Evolutionary conservation across 2,888 invertebrate species (phyloP).

Genomic region (Ischnus inquisitorius): DNA sequence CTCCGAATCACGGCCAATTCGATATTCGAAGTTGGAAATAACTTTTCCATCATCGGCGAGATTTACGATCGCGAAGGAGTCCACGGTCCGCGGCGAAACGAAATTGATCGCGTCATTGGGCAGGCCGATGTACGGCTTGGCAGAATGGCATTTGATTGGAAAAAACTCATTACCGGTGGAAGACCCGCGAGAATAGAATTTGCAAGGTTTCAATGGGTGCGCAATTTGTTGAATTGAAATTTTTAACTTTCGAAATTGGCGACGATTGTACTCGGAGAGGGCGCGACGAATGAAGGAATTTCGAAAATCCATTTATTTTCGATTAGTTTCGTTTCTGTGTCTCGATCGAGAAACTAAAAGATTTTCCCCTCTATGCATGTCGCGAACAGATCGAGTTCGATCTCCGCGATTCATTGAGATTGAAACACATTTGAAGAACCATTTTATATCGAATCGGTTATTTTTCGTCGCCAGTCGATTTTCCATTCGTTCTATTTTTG

Average conservation of each 20-base stretch:
- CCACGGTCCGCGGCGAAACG: constrained; percentile 5
- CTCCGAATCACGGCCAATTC: constrained; percentile 45
- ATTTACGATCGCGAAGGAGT: background rate
- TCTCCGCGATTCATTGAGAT: too few relatives aligned
- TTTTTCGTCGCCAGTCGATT: too few relatives aligned
- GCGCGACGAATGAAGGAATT: constrained; percentile 5
- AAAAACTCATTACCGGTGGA: constrained; percentile 46
- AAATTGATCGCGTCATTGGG: constrained; percentile 46
- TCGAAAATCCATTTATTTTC: constrained; percentile 2
- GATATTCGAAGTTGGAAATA: constrained; percentile 49
- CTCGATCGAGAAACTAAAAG: background rate
- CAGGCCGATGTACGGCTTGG: constrained; percentile 9
- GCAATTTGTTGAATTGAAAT: background rate
- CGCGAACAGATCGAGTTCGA: too few relatives aligned
- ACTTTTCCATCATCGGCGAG: constrained; percentile 54
- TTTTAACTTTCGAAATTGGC: background rate
- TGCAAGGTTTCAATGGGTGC: background rate
- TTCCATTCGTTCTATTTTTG: too few relatives aligned
- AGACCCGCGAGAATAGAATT: background rate
- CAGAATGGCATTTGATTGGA: constrained; percentile 46
- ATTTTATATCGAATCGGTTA: too few relatives aligned
- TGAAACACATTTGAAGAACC: too few relatives aligned
- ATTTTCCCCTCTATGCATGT: background rate
- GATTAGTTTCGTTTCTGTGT: background rate
- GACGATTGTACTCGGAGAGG: constrained; percentile 9